A percentile compares a stretch with the other conserved stretches of the same genome.
These are phyloP conservation scores for Sciurus vulgaris DNA, from an alignment of 2,797 vertebrate genomes.

Conservation along the genomic window DNA sequence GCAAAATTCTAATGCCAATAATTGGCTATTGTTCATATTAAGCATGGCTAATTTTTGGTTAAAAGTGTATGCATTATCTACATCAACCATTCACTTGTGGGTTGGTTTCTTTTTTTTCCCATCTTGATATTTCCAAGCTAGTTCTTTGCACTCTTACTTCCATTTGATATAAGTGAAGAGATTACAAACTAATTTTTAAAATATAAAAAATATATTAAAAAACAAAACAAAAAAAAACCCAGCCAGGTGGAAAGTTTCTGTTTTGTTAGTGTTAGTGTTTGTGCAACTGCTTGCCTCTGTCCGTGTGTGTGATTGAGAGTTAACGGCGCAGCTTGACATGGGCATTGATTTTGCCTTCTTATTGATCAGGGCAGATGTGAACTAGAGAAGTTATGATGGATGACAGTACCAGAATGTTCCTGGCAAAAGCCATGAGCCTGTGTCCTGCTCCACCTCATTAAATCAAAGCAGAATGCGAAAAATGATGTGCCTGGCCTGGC, in stretches of 20 bases:
- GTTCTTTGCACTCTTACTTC: not conserved
- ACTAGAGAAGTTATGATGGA: constrained; percentile 67
- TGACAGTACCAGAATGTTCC: constrained; percentile 61
- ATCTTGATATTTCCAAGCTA: not conserved
- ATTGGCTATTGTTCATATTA: not conserved
- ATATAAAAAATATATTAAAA: not conserved
- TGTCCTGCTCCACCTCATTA: constrained; percentile 58
- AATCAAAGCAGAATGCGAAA: constrained; percentile 68
- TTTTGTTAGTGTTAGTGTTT: constrained; percentile 40
- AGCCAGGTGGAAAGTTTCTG: constrained; percentile 41
- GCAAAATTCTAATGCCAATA: constrained; percentile 3
- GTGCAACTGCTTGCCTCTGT: not conserved
- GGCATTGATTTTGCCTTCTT: constrained; percentile 64
- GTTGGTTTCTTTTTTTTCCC: not conserved
- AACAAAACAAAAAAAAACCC: not conserved
- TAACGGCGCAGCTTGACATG: not conserved
- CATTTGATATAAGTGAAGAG: not conserved
- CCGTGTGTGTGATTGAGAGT: constrained; percentile 45
- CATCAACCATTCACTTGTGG: not conserved
- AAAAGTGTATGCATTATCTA: not conserved
- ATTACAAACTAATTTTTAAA: constrained; percentile 42
- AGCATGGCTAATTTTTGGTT: not conserved
- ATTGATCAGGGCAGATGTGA: constrained; percentile 58
- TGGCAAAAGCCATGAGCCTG: constrained; percentile 45
- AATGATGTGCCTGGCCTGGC: constrained; percentile 8